These are phyloP conservation scores for Cottus gobio DNA, from an alignment of 2,113 vertebrate genomes.

Conservation along the genomic window DNA sequence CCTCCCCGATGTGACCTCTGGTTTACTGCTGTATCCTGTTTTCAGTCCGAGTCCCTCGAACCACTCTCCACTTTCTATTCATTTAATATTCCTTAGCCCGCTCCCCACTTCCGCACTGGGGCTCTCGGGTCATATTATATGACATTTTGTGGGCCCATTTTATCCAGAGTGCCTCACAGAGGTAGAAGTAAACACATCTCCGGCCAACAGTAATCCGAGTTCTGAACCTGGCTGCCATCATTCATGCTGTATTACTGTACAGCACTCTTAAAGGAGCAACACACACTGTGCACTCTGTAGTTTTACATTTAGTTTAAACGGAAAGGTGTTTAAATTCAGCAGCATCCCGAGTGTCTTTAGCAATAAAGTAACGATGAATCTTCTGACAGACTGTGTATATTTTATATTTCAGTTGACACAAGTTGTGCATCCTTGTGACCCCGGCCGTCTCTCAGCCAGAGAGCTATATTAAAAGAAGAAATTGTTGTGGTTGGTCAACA, in stretches of 20 bases:
- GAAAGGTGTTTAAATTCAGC: not conserved
- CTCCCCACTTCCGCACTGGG: constrained; percentile 50
- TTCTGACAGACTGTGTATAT: not conserved
- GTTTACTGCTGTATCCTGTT: constrained; percentile 75
- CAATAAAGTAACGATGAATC: not conserved
- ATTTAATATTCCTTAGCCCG: constrained; percentile 57
- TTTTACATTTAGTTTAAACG: not conserved
- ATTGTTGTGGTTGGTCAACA: constrained; percentile 23
- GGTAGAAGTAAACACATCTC: constrained; percentile 12
- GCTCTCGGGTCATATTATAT: constrained; percentile 63
- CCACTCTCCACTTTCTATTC: constrained; percentile 62
- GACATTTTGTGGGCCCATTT: constrained; percentile 62
- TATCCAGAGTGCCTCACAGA: constrained; percentile 37
- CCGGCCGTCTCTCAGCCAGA: not conserved
- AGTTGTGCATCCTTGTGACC: not conserved
- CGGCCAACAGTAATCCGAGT: not conserved
- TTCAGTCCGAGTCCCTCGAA: constrained; percentile 52
- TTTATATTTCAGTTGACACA: constrained; percentile 22
- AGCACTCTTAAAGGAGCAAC: not conserved
- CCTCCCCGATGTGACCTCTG: constrained; percentile 48
- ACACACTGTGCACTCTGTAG: not conserved
- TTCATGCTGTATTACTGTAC: not conserved
- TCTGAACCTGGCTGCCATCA: constrained; percentile 8
- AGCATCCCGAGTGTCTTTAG: not conserved
- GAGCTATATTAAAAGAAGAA: constrained; percentile 35